phyloP scores from a whole-genome alignment of 2,888 invertebrate genomes.

The Galeruca laticollis region DNA sequence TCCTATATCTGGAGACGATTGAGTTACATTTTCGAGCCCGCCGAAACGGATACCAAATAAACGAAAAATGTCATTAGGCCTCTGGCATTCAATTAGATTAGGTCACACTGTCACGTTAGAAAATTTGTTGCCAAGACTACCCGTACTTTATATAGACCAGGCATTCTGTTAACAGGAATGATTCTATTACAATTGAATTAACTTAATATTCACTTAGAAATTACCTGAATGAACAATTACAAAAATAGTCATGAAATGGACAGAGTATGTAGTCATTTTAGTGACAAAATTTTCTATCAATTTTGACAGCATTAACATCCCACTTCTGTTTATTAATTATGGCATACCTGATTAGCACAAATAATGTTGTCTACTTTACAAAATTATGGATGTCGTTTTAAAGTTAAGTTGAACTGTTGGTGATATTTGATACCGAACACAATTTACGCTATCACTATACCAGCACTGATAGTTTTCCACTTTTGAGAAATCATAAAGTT shows the following conservation, averaged over 20 bases:
- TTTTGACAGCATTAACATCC: no score
- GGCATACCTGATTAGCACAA: no score
- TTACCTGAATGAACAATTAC: neutral
- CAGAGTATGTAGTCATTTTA: no score
- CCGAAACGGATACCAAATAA: constrained; percentile 62
- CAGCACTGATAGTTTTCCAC: no score
- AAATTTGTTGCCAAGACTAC: constrained; percentile 58
- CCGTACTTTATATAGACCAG: constrained; percentile 15
- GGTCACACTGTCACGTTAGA: constrained; percentile 57
- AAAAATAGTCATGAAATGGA: neutral
- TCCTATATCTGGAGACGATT: constrained; percentile 62
- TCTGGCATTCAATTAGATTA: constrained; percentile 64
- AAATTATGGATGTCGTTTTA: no score
- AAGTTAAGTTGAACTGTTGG: no score
- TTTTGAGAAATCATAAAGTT: no score
- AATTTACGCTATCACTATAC: no score
- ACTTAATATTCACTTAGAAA: neutral
- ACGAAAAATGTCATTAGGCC: constrained; percentile 65
- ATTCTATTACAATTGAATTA: neutral
- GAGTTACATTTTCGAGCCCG: constrained; percentile 60
- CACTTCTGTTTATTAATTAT: no score
- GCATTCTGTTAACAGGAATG: neutral
- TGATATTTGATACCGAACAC: no score
- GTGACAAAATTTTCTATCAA: no score
- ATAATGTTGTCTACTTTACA: no score